Base-by-base conservation (phyloP, 2,113 vertebrate species). In the Fukomys damarensis region DNA sequence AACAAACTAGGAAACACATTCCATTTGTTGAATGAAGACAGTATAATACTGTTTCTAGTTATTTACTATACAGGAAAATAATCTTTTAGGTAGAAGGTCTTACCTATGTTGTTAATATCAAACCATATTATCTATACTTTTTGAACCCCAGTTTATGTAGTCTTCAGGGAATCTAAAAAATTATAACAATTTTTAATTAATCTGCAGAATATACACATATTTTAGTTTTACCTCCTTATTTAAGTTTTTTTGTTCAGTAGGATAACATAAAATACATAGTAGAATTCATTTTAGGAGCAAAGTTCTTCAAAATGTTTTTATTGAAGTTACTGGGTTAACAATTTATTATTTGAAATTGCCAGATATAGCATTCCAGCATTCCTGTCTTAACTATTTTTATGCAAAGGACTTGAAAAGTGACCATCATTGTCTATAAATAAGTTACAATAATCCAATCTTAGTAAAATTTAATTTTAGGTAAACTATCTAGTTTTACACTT, bases 1-100 rank as follows among this genome's bases (percentile, higher is more conserved):
- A 43, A 94, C 94, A 91, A 84, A 30, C 41, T 92, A 98, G 63
- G 59, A 97, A 98, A 93, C 74, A 28, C 38, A 63, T 97, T 98
- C 59, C 30, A 92, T 93, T 96, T 98, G 88, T 89, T 82, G 81
- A 74, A 24, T 43, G 70, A 24, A 43, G 72, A 76, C 24, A 76
- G 41, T 24, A 30, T 76, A 43, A 28, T 76, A 26, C 10, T 76
- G 46, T 74, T 76, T 76, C 9, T 76, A 43, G 72, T 46, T 76
- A 46, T 46, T 76, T 76, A 76, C 72, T 76, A 22, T 76, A 19
- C 72, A 76, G 72, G 5, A 76, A 74, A 72, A 0, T 74, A 74
- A 76, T 76, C 12, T 76, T 76, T 76, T 43, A 74, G 43, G 38
- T 41, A 76, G 72, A 76, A 28, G 28, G 26, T 46, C 41, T 46